Evolutionary conservation across 35 echinoderm and acorn worm genomes (phyloP).

Genomic region (Holothuria glaberrima): DNA sequence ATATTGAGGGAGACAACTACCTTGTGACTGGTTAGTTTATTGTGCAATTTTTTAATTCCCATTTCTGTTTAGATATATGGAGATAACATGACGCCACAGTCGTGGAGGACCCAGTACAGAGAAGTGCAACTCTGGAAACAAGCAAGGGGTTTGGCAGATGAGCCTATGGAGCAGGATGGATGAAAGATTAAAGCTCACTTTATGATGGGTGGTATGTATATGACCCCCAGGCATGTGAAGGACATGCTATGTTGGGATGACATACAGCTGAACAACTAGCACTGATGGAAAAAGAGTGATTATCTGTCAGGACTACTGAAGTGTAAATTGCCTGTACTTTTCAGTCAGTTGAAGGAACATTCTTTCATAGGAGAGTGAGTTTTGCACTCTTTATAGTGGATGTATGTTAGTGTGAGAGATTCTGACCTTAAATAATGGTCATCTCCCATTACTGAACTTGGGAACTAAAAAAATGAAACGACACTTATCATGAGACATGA

Average conservation of each 20-base stretch:
- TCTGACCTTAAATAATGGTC: too few relatives aligned
- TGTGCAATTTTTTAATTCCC: neutral
- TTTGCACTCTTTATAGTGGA: too few relatives aligned
- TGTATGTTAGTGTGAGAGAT: too few relatives aligned
- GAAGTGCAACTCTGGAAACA: conserved; percentile 43
- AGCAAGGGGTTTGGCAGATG: neutral
- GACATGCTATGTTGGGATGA: neutral
- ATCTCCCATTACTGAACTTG: too few relatives aligned
- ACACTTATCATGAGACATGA: too few relatives aligned
- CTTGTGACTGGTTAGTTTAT: too few relatives aligned
- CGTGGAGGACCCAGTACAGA: conserved; percentile 46
- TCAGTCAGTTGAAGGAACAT: too few relatives aligned
- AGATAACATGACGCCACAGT: conserved; percentile 8
- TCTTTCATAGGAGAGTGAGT: too few relatives aligned
- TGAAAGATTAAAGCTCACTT: neutral
- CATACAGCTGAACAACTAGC: too few relatives aligned
- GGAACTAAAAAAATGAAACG: too few relatives aligned
- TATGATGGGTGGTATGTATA: neutral
- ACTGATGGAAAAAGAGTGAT: neutral
- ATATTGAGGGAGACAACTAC: neutral
- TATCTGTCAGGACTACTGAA: neutral
- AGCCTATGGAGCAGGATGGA: neutral
- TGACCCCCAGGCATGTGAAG: neutral
- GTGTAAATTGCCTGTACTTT: too few relatives aligned
- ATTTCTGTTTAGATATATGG: conserved; percentile 40